These are phyloP conservation scores for Phataginus tricuspis DNA, from an alignment of 2,797 vertebrate species.

Conservation along the genomic window DNA sequence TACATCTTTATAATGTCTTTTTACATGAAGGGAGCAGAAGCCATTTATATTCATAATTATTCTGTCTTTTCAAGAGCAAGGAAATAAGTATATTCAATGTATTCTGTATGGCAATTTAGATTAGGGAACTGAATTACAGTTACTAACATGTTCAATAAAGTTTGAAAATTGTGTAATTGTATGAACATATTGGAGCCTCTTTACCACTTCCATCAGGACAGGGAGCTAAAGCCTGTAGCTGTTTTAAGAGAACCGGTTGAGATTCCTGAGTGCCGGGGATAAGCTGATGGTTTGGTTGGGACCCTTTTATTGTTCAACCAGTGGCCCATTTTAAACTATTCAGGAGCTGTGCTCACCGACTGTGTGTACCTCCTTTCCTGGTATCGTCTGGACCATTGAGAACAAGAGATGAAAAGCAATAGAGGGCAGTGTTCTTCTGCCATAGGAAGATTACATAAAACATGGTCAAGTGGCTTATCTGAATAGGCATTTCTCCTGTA, in stretches of 20 bases:
- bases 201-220: neutral
- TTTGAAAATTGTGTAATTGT: conserved; percentile 27
- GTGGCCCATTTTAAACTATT: neutral
- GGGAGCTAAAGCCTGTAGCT: neutral
- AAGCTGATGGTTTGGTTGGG: neutral
- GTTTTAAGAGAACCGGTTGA: neutral
- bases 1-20: conserved; percentile 51
- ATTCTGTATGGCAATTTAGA: conserved; percentile 28
- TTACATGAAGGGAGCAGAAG: conserved; percentile 57
- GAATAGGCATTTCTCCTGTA: neutral
- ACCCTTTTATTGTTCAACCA: neutral
- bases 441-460: neutral
- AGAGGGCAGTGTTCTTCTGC: conserved; percentile 44
- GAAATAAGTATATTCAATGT: neutral
- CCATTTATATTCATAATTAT: conserved; percentile 73
- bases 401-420: conserved; percentile 20
- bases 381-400: neutral
- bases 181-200: conserved; percentile 14
- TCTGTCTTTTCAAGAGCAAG: conserved; percentile 60
- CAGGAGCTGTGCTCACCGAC: neutral
- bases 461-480: neutral
- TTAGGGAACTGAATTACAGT: conserved; percentile 61
- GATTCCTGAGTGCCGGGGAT: neutral
- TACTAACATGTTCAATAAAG: conserved; percentile 65
- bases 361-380: neutral